Evolutionary conservation across 2,797 vertebrate genomes (phyloP), one percentile per base, ranked within the genome.

Genomic region (Rhabdophis nuchalis): DNA sequence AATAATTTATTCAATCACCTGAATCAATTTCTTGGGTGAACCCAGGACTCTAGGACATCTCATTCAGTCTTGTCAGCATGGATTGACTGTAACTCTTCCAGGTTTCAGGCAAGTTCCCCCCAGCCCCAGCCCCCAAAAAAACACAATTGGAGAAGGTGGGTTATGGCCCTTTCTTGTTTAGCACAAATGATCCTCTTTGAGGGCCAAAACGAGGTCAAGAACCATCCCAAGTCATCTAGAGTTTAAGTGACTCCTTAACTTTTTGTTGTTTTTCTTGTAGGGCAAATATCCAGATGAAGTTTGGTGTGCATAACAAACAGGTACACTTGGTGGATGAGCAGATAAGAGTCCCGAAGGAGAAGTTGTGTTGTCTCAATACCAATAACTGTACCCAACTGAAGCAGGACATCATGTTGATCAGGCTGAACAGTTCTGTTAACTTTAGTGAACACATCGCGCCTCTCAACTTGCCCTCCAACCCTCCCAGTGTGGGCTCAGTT

Each of bases 371-470:
- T 32, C 60, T 10, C 1, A 5, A 6, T 7, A 9, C 27, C 6
- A 12, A 8, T 0, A 25, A 57, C 27, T 77, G 61, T 6, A 11
- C 7, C 2, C 4, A 0, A 7, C 16, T 0, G 2, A 13, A 2
- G 20, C 5, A 90, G 0, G 92, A 93, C 56, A 93, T 93, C 89
- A 93, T 93, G 92, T 20, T 93, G 86, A 88, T 93, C 68, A 41
- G 53, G 41, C 32, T 93, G 89, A 85, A 88, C 11, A 87, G 56
- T 18, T 16, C 92, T 4, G 56, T 60, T 14, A 8, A 11, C 6
- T 13, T 1, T 32, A 93, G 36, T 23, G 4, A 6, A 0, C 50
- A 36, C 5, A 32, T 93, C 4, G 6, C 10, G 0, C 64, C 89
- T 6, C 0, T 61, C 1, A 0, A 0, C n/a, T 23, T 61, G 11